Percentiles rank a stretch among this genome's conserved stretches.
Conservation (phyloP, 2,888 invertebrate species). For the Pocota personata region DNA sequence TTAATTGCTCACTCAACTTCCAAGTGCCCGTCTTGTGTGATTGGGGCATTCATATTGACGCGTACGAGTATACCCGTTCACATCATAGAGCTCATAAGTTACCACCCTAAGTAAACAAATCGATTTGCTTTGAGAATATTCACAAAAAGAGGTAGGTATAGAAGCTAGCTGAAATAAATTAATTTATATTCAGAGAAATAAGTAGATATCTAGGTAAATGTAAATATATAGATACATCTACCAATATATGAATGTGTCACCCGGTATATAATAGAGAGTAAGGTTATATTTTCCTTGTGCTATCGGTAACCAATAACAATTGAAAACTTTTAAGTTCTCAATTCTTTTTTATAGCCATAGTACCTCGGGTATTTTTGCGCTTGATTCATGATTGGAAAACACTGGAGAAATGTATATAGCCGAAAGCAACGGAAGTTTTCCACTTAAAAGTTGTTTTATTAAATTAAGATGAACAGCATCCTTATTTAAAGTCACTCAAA, state of each 20-base stretch:
- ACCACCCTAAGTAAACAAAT: neutral
- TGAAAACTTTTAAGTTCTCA: neutral
- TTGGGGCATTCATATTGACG: neutral
- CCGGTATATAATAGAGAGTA: neutral
- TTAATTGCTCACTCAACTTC: neutral
- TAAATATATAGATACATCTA: too few species aligned
- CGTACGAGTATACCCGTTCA: neutral
- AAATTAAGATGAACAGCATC: conserved; percentile 21
- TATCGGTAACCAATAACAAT: neutral
- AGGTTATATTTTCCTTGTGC: neutral
- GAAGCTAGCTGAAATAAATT: neutral
- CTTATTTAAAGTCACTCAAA: conserved; percentile 21
- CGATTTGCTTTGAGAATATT: too few species aligned
- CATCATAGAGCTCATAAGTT: neutral
- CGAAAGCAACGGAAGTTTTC: conserved; percentile 28
- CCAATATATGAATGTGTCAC: too few species aligned
- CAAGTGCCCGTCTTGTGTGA: neutral
- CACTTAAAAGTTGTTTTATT: conserved; percentile 46
- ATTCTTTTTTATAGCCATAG: neutral
- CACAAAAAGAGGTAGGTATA: too few species aligned
- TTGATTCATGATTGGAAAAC: conserved; percentile 21
- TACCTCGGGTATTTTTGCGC: conserved; percentile 5
- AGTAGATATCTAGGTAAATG: neutral
- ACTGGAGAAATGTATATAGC: conserved; percentile 19
- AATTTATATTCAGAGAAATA: neutral